Evolutionary conservation across 2,888 invertebrate genomes (phyloP).

Genomic region (Pollenia angustigena): DNA sequence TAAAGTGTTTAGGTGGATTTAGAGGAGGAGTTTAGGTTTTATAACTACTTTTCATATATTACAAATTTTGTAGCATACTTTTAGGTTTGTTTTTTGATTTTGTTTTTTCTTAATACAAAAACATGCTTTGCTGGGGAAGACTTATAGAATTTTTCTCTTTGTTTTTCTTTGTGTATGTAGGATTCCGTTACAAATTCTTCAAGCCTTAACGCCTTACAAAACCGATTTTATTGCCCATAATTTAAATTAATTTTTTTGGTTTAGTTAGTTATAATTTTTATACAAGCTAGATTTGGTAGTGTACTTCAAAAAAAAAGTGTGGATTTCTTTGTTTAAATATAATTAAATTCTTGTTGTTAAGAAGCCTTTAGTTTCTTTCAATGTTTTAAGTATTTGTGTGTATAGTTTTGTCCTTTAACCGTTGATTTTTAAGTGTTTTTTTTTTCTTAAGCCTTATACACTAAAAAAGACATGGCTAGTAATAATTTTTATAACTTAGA

Average conservation of each 20-base stretch:
- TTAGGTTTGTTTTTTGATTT: constrained; percentile 47
- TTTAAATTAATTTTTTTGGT: constrained; percentile 8
- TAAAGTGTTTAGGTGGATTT: constrained; percentile 44
- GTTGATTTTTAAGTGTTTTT: constrained; percentile 65
- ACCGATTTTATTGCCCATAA: constrained; percentile 57
- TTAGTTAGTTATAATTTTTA: constrained; percentile 58
- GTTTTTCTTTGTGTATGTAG: constrained; percentile 45
- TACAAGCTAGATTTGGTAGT: constrained; percentile 70
- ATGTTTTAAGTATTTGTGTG: constrained; percentile 61
- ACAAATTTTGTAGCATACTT: constrained; percentile 71
- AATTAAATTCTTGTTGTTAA: constrained; percentile 16
- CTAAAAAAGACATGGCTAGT: constrained; percentile 63
- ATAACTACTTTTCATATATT: constrained; percentile 65
- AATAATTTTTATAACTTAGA: constrained; percentile 68
- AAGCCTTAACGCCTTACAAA: constrained; percentile 59
- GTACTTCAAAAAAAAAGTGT: constrained; percentile 47
- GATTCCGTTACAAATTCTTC: constrained; percentile 43
- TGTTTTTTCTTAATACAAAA: constrained; percentile 50
- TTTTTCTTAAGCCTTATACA: constrained; percentile 59
- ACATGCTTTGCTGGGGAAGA: constrained; percentile 59
- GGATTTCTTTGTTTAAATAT: neutral
- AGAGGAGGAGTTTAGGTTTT: constrained; percentile 50
- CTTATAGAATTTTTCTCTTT: constrained; percentile 27
- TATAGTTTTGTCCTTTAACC: constrained; percentile 71
- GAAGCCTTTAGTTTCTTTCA: constrained; percentile 27